Evolutionary conservation across 2,113 vertebrate species (phyloP).

Genomic region (Xenus cinereus): DNA sequence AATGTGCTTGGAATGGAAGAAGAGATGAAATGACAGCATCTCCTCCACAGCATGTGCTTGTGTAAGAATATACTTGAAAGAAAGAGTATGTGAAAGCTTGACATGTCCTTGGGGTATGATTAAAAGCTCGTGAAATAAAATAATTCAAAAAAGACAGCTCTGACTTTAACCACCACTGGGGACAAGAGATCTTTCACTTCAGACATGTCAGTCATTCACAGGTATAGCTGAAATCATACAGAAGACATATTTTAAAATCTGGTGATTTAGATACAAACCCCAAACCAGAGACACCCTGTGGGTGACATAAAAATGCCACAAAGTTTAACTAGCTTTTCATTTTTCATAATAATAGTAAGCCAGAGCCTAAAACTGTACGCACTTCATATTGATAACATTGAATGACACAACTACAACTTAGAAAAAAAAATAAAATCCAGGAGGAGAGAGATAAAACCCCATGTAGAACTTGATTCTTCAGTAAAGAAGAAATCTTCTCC

Average conservation of each 20-base stretch:
- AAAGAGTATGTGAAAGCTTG: not conserved
- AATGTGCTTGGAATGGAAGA: not conserved
- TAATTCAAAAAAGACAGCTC: conserved; percentile 14
- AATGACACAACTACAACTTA: not conserved
- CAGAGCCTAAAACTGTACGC: not conserved
- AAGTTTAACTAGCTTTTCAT: not conserved
- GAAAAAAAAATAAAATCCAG: not conserved
- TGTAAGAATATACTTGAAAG: not conserved
- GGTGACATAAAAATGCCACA: not conserved
- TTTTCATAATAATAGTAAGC: not conserved
- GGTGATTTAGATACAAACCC: not conserved
- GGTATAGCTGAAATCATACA: not conserved
- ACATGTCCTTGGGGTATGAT: conserved; percentile 7
- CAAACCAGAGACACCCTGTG: not conserved
- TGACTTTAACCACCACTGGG: not conserved
- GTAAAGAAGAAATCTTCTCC: not conserved
- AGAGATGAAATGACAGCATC: not conserved
- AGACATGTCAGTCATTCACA: not conserved
- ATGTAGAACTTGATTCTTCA: not conserved
- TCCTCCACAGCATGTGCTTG: not conserved
- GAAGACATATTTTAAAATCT: not conserved
- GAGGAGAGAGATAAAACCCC: not conserved
- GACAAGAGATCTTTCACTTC: conserved; percentile 8
- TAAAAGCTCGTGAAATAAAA: conserved; percentile 22
- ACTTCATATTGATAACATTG: not conserved